Conservation (phyloP, 2,113 vertebrate genomes). For the Myrmophylax atrothorax region DNA sequence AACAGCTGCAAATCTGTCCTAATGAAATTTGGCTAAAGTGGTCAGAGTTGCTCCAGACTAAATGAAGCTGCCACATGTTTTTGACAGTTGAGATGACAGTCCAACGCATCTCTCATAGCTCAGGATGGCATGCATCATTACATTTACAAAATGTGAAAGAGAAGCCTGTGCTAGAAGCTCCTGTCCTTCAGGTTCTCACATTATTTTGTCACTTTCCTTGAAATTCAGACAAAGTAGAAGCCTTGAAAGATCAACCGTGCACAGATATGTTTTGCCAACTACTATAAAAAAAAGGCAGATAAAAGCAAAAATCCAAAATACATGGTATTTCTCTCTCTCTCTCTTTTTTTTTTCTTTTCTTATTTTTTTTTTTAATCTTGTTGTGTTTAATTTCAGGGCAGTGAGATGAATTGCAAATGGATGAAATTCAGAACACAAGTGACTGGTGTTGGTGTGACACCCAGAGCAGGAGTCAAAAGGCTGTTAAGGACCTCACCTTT, state of each 20-base stretch:
- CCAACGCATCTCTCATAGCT: not conserved
- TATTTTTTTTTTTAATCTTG: not conserved
- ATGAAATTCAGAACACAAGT: not conserved
- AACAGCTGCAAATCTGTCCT: not conserved
- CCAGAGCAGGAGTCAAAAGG: not conserved
- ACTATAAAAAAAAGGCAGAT: not conserved
- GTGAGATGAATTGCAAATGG: not conserved
- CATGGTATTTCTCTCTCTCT: not conserved
- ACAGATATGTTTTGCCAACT: not conserved
- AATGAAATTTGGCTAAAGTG: slow-evolving; percentile 16
- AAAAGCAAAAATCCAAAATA: not conserved
- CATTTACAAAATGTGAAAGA: slow-evolving; percentile 2
- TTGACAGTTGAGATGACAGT: not conserved
- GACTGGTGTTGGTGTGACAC: not conserved
- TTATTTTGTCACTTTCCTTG: not conserved
- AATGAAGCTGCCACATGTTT: slow-evolving; percentile 14
- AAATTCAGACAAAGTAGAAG: not conserved
- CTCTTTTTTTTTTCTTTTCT: too few species aligned
- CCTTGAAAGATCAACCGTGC: slow-evolving; percentile 7
- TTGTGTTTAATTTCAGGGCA: not conserved
- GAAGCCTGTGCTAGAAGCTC: not conserved
- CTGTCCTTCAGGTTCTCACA: slow-evolving; percentile 4
- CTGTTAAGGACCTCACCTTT: not conserved
- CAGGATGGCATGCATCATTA: not conserved
- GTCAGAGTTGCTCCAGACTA: not conserved